These are phyloP conservation scores for Zeuzera pyrina DNA, from an alignment of 2,888 invertebrate genomes.

Conservation along the genomic window DNA sequence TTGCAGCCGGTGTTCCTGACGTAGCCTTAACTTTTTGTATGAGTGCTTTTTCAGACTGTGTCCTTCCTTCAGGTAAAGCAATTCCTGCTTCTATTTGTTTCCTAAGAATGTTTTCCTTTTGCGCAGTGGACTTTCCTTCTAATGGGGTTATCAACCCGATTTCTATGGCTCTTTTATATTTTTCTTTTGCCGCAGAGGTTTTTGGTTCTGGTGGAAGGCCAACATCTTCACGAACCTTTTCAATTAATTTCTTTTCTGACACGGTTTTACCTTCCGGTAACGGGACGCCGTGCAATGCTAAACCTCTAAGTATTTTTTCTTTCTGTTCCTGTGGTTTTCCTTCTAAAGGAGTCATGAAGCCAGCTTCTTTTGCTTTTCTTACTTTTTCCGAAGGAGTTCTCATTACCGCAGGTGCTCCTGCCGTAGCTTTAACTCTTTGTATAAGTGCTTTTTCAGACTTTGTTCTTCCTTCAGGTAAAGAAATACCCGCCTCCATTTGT, in stretches of 20 bases:
- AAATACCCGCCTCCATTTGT: slow-evolving; percentile 11
- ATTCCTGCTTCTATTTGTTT: slow-evolving; percentile 19
- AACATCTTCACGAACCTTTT: slow-evolving; percentile 23
- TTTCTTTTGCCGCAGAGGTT: slow-evolving; percentile 17
- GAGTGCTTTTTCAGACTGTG: slow-evolving; percentile 17
- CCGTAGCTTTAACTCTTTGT: slow-evolving; percentile 11
- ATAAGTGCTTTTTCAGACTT: slow-evolving; percentile 16
- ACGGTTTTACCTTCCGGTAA: slow-evolving; percentile 23
- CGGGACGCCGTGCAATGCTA: slow-evolving; percentile 19
- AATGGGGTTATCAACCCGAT: slow-evolving; percentile 22
- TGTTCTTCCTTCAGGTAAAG: slow-evolving; percentile 14
- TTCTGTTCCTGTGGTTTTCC: slow-evolving; percentile 24
- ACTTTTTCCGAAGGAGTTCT: slow-evolving; percentile 18
- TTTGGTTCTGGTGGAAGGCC: slow-evolving; percentile 26
- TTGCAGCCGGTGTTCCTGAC: slow-evolving; percentile 15
- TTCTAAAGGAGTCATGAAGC: slow-evolving; percentile 23
- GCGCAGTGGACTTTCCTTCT: slow-evolving; percentile 20
- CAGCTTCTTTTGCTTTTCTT: slow-evolving; percentile 23
- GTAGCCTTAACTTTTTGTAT: slow-evolving; percentile 10
- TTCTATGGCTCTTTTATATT: slow-evolving; percentile 19
- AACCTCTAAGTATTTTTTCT: slow-evolving; percentile 20
- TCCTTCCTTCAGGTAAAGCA: slow-evolving; percentile 24
- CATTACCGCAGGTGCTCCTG: slow-evolving; percentile 16
- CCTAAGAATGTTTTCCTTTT: slow-evolving; percentile 23
- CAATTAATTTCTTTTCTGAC: slow-evolving; percentile 21